Evolutionary conservation across 2,888 invertebrate species (phyloP).

Genomic region (Lithosia quadra): DNA sequence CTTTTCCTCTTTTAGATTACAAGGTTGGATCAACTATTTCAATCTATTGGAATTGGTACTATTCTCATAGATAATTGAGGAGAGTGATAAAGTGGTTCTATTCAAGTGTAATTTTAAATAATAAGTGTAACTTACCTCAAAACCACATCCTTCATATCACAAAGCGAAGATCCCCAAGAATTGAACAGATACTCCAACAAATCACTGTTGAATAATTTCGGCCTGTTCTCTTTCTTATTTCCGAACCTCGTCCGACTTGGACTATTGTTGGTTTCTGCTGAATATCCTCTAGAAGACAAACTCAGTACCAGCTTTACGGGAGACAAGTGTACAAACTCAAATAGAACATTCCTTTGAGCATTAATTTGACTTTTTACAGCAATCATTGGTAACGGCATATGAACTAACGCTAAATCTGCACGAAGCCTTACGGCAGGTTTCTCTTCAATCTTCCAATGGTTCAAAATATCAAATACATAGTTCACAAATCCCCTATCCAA

Average conservation of each 20-base stretch:
- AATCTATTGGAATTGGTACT: neutral
- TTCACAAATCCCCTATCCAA: slow-evolving; percentile 90
- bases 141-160: slow-evolving; percentile 89
- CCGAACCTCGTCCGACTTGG: slow-evolving; percentile 68
- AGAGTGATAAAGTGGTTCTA: no score
- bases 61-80: neutral
- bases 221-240: slow-evolving; percentile 78
- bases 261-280: slow-evolving; percentile 67
- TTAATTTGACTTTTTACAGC: slow-evolving; percentile 76
- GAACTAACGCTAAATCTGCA: slow-evolving; percentile 86
- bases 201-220: slow-evolving; percentile 86
- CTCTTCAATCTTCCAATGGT: slow-evolving; percentile 87
- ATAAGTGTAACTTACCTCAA: slow-evolving; percentile 79
- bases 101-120: neutral
- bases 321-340: slow-evolving; percentile 87
- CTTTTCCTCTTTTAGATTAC: neutral
- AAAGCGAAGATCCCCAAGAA: slow-evolving; percentile 88
- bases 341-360: slow-evolving; percentile 76
- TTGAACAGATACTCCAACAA: slow-evolving; percentile 88
- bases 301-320: slow-evolving; percentile 88
- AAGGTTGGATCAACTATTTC: no score
- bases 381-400: slow-evolving; percentile 85
- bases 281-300: slow-evolving; percentile 83
- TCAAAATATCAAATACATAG: slow-evolving; percentile 88
- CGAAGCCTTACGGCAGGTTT: slow-evolving; percentile 86